These are phyloP conservation scores for Manduca sexta DNA, from an alignment of 1,140 invertebrate species.

Conservation along the genomic window DNA sequence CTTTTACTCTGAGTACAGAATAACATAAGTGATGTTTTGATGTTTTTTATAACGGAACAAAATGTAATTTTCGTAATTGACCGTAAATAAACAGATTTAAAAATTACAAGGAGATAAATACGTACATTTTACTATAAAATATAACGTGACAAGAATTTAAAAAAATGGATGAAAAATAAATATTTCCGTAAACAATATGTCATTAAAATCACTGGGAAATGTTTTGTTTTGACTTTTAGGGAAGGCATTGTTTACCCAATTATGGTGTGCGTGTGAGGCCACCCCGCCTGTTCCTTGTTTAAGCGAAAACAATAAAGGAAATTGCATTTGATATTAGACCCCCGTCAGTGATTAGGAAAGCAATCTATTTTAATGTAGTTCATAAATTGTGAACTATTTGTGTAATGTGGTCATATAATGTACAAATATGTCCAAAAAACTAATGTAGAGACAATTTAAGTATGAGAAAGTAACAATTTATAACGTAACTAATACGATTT, in stretches of 20 bases:
- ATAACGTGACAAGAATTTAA: too few species aligned
- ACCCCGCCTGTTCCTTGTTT: slow-evolving; percentile 17
- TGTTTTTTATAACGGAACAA: too few species aligned
- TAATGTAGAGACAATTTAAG: too few species aligned
- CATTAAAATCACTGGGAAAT: not conserved
- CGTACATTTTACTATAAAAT: too few species aligned
- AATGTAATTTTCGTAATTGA: too few species aligned
- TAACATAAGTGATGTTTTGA: too few species aligned
- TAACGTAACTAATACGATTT: too few species aligned
- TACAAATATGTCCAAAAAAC: not conserved
- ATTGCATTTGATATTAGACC: slow-evolving; percentile 21
- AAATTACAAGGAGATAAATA: too few species aligned
- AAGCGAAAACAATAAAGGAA: slow-evolving; percentile 26
- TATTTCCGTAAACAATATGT: not conserved
- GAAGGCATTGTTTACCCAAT: slow-evolving; percentile 8
- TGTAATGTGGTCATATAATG: not conserved
- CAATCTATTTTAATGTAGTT: slow-evolving; percentile 27
- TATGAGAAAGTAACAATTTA: too few species aligned
- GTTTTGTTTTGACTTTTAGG: not conserved
- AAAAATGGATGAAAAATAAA: too few species aligned
- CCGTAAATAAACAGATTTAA: too few species aligned
- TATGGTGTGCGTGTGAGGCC: slow-evolving; percentile 8
- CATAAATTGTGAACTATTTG: not conserved
- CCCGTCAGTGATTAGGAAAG: slow-evolving; percentile 15
- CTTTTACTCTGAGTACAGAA: too few species aligned